phyloP scores from a whole-genome alignment of 2,888 invertebrate species.

The Endomychus coccineus region DNA sequence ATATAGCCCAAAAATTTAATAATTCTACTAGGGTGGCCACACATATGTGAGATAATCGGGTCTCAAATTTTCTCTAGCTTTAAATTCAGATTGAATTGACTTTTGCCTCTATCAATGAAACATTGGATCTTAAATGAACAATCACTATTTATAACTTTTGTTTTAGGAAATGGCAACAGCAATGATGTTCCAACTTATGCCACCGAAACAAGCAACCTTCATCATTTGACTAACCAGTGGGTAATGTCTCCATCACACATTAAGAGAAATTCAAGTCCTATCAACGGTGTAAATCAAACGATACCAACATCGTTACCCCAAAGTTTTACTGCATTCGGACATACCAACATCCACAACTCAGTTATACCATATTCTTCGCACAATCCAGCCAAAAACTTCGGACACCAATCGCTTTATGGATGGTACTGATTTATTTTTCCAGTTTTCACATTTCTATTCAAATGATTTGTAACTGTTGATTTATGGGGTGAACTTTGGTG shows the following conservation, averaged over 20 bases:
- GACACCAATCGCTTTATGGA: slow-evolving; percentile 33
- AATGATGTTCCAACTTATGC: slow-evolving; percentile 35
- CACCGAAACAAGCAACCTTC: slow-evolving; percentile 39
- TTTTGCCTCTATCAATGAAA: too few relatives aligned
- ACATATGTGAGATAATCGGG: too few relatives aligned
- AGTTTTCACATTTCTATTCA: too few relatives aligned
- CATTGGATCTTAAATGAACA: too few relatives aligned
- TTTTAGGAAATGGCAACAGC: too few relatives aligned
- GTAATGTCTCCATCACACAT: slow-evolving; percentile 31
- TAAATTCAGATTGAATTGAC: too few relatives aligned
- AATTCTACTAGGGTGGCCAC: too few relatives aligned
- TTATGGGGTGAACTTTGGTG: too few relatives aligned
- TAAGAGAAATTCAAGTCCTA: slow-evolving; percentile 30
- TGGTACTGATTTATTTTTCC: slow-evolving; percentile 36
- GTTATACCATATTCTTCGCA: slow-evolving; percentile 28
- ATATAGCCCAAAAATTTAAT: too few relatives aligned
- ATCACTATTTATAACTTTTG: too few relatives aligned
- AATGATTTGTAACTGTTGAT: too few relatives aligned
- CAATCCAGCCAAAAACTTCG: slow-evolving; percentile 28
- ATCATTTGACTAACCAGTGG: slow-evolving; percentile 36
- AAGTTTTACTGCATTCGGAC: slow-evolving; percentile 26
- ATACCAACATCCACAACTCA: slow-evolving; percentile 28
- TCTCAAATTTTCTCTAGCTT: too few relatives aligned
- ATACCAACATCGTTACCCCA: slow-evolving; percentile 15
- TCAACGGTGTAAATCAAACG: slow-evolving; percentile 17